Base-by-base conservation (phyloP, 2,797 vertebrate species). In the Neosilurus mollespiculum region DNA sequence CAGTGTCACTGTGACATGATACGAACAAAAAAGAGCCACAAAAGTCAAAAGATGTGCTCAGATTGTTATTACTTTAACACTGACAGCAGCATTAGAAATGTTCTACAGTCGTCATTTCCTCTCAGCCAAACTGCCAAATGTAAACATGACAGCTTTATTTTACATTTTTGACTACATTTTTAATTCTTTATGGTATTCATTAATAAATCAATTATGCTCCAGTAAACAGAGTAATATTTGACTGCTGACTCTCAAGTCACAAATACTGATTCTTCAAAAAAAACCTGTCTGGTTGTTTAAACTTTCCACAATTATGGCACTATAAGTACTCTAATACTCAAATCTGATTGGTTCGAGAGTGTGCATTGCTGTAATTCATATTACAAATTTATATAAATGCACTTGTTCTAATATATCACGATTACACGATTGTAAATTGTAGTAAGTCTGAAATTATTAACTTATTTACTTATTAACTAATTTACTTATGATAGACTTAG, bases 41-140 rank as follows among this genome's bases (percentile, higher is more conserved):
- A 56, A 26, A 69, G 81, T 70, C 81, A 56, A 83, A 77, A 69
- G 75, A 49, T 1, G 8, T 49, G 5, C 6, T n/a, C 22, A 72
- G 18, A 22, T 34, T 61, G 34, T 71, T 81, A 34, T 51, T 64
- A 64, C 9, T 24, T 26, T 64, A 26, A 64, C n/a, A 26, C 22
- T 64, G 76, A 78, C 22, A 78, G 24, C 56, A 1, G 18, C 20
- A 76, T 58, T 75, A 75, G 72, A 20, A 16, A 43, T 62, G 9
- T 49, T 49, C 62, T 64, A 62, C n/a, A n/a, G n/a, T 43, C 2
- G 24, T 26, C n/a, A 18, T 5, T 64, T 64, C 37, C 9, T 51
- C 43, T 64, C 9, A 78, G 56, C 30, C 11, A 61, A 18, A 59
- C 54, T 22, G 26, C 24, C 15, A n/a, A 76, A 1, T 14, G 20